Evolutionary conservation across 2,888 invertebrate species (phyloP).

Genomic region (Seira musarum): DNA sequence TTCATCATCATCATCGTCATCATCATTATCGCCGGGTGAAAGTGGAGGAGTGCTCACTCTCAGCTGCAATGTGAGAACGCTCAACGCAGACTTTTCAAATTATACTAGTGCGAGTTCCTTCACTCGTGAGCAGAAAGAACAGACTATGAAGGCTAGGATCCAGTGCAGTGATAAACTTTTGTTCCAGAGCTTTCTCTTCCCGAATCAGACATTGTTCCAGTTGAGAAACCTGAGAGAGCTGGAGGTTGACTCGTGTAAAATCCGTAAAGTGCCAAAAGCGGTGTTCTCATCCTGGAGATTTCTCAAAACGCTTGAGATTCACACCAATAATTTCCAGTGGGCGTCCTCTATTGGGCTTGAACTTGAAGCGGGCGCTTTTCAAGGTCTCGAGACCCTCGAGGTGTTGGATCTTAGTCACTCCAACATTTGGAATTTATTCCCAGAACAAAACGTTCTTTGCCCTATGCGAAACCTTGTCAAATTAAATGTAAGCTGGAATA

Average conservation of each 20-base stretch:
- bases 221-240: conserved; percentile 76
- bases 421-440: conserved; percentile 86
- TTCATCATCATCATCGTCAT: too few species aligned
- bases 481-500: conserved; percentile 83
- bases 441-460: conserved; percentile 82
- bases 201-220: conserved; percentile 62
- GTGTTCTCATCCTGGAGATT: conserved; percentile 80
- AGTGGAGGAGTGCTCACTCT: conserved; percentile 44
- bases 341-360: conserved; percentile 85
- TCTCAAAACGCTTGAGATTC: conserved; percentile 79
- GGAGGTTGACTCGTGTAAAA: conserved; percentile 84
- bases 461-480: conserved; percentile 78
- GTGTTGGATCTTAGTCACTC: conserved; percentile 86
- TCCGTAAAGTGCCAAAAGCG: conserved; percentile 81
- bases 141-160: conserved; percentile 74
- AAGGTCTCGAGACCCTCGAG: conserved; percentile 85
- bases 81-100: conserved; percentile 64
- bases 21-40: neutral
- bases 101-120: conserved; percentile 51
- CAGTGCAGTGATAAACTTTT: conserved; percentile 71
- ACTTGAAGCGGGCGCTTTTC: conserved; percentile 82
- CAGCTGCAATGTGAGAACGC: conserved; percentile 63
- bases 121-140: conserved; percentile 61
- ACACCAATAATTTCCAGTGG: conserved; percentile 86
- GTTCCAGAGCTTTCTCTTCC: conserved; percentile 69